Evolutionary conservation across 2,797 vertebrate species (phyloP).

Genomic region (Saxicola maurus): DNA sequence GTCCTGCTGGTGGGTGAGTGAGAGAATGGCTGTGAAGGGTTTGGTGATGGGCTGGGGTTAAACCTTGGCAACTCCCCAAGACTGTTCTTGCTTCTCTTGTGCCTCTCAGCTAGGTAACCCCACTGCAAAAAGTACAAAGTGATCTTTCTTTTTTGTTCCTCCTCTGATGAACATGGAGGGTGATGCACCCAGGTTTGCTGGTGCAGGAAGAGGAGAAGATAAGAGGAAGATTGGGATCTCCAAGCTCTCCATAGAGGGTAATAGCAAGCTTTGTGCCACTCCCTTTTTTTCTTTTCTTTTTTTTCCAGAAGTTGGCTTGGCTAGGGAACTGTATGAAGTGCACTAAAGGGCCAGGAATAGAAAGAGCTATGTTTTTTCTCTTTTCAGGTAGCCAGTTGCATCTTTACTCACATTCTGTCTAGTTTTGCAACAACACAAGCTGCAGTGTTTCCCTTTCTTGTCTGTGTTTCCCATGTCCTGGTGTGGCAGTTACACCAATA

Average conservation of each 20-base stretch:
- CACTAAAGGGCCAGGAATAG: neutral
- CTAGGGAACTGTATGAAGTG: neutral
- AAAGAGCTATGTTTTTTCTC: neutral
- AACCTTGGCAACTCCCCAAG: neutral
- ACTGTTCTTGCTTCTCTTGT: neutral
- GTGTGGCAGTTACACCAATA: neutral
- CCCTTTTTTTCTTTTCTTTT: neutral
- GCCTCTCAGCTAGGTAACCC: neutral
- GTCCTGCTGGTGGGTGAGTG: fast-evolving
- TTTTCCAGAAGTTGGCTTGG: neutral
- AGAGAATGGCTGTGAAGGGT: fast-evolving
- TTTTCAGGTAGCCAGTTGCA: neutral
- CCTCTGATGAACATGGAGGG: fast-evolving
- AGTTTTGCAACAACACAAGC: neutral
- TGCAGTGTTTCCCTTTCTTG: neutral
- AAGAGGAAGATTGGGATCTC: neutral
- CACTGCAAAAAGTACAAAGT: neutral
- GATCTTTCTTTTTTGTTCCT: neutral
- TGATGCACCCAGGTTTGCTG: neutral
- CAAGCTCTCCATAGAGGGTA: neutral
- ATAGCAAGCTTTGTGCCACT: neutral
- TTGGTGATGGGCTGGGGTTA: neutral
- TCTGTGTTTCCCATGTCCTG: neutral
- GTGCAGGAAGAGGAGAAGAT: neutral
- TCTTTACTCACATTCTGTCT: neutral